phyloP scores from a whole-genome alignment of 1,140 invertebrate species.

The Stenopsyche tienmushanensis region DNA sequence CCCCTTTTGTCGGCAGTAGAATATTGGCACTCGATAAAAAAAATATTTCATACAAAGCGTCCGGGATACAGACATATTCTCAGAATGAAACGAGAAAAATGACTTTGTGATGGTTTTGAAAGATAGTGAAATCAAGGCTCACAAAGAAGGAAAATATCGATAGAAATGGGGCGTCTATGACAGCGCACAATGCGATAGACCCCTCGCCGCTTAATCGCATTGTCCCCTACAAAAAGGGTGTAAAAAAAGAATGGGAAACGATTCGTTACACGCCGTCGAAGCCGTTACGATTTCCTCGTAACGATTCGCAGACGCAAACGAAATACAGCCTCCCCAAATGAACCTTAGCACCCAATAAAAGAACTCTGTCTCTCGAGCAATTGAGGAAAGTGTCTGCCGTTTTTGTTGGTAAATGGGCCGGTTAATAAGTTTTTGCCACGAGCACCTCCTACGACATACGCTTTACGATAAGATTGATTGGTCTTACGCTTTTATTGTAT shows the following conservation, averaged over 20 bases:
- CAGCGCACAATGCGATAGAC: background rate
- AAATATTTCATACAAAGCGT: no score
- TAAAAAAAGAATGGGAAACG: constrained; percentile 8
- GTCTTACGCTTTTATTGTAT: background rate
- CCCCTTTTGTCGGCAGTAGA: no score
- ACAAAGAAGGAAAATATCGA: background rate
- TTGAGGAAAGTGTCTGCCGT: constrained; percentile 14
- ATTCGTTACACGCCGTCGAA: constrained; percentile 10
- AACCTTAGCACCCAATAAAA: background rate
- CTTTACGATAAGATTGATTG: background rate
- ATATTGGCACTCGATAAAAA: no score
- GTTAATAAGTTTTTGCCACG: constrained; percentile 23
- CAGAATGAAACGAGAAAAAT: background rate
- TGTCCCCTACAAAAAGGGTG: background rate
- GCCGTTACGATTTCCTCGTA: background rate
- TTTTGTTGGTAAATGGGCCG: constrained; percentile 21
- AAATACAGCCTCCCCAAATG: background rate
- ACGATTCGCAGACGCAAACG: background rate
- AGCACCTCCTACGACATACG: background rate
- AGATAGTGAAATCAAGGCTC: background rate
- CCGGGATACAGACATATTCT: no score
- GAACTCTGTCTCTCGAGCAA: background rate
- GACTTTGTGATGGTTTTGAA: background rate
- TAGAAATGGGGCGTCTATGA: background rate
- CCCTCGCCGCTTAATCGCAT: background rate